Evolutionary conservation across 2,888 invertebrate species (phyloP).

Genomic region (Hedya salicella): DNA sequence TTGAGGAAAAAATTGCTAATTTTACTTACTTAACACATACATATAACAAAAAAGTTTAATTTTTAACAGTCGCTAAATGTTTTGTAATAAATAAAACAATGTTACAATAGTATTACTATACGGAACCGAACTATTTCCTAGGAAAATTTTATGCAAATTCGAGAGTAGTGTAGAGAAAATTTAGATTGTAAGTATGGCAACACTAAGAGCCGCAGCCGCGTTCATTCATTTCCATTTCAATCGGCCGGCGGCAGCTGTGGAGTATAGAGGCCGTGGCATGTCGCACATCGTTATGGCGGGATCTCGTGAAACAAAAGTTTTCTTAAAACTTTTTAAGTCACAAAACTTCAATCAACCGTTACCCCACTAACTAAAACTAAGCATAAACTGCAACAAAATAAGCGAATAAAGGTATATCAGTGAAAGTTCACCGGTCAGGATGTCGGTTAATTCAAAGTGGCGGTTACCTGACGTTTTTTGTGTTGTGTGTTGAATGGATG

Average conservation of each 20-base stretch:
- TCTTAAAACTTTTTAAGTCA: conserved; percentile 69
- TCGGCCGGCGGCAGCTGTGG: conserved; percentile 70
- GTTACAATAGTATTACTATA: no score
- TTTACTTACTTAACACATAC: no score
- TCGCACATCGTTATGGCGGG: conserved; percentile 70
- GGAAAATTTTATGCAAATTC: no score
- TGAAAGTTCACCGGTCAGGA: conserved; percentile 79
- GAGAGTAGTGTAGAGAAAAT: background rate
- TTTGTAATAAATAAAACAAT: no score
- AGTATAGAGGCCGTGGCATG: conserved; percentile 48
- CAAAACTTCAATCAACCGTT: conserved; percentile 61
- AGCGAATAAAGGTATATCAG: conserved; percentile 58
- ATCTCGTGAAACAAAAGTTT: conserved; percentile 75
- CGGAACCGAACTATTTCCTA: no score
- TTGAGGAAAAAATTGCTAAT: no score
- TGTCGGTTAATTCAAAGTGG: conserved; percentile 85
- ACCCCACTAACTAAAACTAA: conserved; percentile 49
- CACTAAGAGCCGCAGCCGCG: conserved; percentile 47
- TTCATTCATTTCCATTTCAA: conserved; percentile 60
- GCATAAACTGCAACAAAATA: conserved; percentile 54
- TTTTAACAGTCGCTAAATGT: no score
- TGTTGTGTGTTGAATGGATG: conserved; percentile 82
- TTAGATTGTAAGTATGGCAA: conserved; percentile 56
- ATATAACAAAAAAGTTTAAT: no score
- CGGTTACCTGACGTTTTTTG: conserved; percentile 85